These are phyloP conservation scores for Smutsia temminckii DNA, from an alignment of 2,797 vertebrate genomes.

Conservation along the genomic window DNA sequence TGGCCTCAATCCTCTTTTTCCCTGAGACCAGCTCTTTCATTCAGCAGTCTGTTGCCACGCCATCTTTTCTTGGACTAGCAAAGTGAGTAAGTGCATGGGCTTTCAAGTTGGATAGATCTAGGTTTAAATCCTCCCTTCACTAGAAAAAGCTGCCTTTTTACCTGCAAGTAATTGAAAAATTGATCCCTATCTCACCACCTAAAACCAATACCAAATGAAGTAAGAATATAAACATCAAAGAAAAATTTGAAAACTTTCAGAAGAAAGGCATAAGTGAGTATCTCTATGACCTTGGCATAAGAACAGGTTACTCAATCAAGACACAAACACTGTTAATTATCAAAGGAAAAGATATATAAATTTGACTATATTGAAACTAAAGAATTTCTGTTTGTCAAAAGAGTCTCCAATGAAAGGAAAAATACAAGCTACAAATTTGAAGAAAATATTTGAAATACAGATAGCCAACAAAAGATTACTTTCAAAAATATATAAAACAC, in stretches of 20 bases:
- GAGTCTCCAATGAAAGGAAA: background rate
- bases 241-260: slow-evolving; percentile 7
- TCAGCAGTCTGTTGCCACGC: too few relatives aligned
- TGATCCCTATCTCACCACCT: background rate
- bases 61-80: background rate
- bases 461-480: background rate
- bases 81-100: background rate
- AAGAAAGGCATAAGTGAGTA: background rate
- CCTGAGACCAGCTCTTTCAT: too few relatives aligned
- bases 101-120: background rate
- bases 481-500: background rate
- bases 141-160: background rate
- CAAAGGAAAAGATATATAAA: background rate
- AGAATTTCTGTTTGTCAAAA: background rate
- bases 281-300: background rate
- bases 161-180: background rate
- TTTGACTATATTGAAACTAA: background rate
- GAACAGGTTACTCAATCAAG: background rate
- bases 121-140: background rate
- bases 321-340: background rate
- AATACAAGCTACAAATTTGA: background rate
- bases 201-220: background rate
- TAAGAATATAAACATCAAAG: background rate
- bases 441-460: background rate
- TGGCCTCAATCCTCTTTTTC: background rate